Evolutionary conservation across 37 sponge, comb jelly and placozoan genomes (phyloP), one percentile per base, ranked within the genome.

Genomic region (Diacarnus erythraeanus): DNA sequence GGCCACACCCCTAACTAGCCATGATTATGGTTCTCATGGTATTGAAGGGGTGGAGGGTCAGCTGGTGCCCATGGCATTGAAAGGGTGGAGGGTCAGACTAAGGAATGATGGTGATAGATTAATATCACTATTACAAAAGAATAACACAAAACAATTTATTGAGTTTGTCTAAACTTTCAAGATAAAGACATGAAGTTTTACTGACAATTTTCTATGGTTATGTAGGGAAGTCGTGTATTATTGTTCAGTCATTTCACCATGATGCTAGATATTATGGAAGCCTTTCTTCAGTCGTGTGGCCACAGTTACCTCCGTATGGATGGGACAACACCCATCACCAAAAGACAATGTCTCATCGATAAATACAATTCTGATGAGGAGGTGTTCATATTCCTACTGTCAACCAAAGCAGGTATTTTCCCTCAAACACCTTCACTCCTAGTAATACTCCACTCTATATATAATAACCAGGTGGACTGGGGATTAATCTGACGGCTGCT

Each of bases 241-340:
- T 38, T 87, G 57, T 87, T 87, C 77, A 87, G 88, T 57, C 88
- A 87, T 71, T 87, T 88, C 66, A 80, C 69, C 25, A 83, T 71
- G 74, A 79, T 88, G 79, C 64, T 82, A 68, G 84, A 88, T 38
- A 77, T 88, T 3, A 42, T 88, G 42, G 89, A 88, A 39, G 47
- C 40, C 2, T 88, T 74, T 29, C 67, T 83, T 8, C 51, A 77
- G 68, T 42, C 38, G 15, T 37, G 34, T 40, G 84, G 84, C 57
- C 81, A 83, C 65, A 44, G 58, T 42, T 75, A 75, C 77, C 82
- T 87, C 26, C 44, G 88, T 29, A 41, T 87, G 69, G 88, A 87
- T 25, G 88, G 88, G 10, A 22, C 43, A 25, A 87, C 88, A 0
- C 82, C 69, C 5, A 40, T 81, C n/a, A 76, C 33, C n/a, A 70